These are phyloP conservation scores for Stegophylla sp. DNA, from an alignment of 2,888 invertebrate species.

Conservation along the genomic window DNA sequence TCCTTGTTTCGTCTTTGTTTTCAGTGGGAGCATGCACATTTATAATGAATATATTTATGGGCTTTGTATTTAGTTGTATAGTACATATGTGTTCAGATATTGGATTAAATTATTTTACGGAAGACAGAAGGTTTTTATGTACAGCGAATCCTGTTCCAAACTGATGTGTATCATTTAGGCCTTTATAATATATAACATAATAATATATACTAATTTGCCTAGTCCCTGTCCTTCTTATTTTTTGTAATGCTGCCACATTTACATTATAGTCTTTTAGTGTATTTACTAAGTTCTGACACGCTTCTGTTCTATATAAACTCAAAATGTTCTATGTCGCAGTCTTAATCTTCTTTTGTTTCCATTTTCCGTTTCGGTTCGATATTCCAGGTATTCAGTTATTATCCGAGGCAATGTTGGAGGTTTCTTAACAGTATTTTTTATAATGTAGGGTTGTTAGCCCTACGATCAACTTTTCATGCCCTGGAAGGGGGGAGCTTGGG, in stretches of 20 bases:
- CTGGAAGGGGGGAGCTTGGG: constrained; percentile 7
- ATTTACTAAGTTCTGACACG: constrained; percentile 4
- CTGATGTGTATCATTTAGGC: constrained; percentile 18
- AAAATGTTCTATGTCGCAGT: constrained; percentile 31
- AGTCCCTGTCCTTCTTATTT: constrained; percentile 34
- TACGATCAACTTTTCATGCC: constrained; percentile 5
- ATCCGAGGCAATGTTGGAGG: constrained; percentile 24
- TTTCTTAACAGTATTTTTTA: constrained; percentile 33
- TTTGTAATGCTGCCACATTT: constrained; percentile 10
- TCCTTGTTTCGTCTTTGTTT: constrained; percentile 32
- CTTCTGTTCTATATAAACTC: constrained; percentile 34
- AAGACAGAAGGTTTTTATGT: background rate
- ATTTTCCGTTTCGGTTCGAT: constrained; percentile 27
- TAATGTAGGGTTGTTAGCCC: constrained; percentile 18
- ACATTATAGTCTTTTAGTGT: constrained; percentile 15
- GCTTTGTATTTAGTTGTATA: constrained; percentile 22
- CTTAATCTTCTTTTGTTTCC: constrained; percentile 30
- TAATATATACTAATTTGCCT: constrained; percentile 8
- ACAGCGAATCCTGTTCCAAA: constrained; percentile 34
- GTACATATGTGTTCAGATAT: constrained; percentile 9
- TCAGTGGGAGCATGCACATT: constrained; percentile 8
- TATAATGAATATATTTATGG: constrained; percentile 35
- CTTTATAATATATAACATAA: constrained; percentile 31
- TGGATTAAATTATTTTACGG: constrained; percentile 22
- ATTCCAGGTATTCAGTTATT: constrained; percentile 26